phyloP scores from a whole-genome alignment of 1,140 invertebrate genomes.

The Drosophila melanogaster region DNA sequence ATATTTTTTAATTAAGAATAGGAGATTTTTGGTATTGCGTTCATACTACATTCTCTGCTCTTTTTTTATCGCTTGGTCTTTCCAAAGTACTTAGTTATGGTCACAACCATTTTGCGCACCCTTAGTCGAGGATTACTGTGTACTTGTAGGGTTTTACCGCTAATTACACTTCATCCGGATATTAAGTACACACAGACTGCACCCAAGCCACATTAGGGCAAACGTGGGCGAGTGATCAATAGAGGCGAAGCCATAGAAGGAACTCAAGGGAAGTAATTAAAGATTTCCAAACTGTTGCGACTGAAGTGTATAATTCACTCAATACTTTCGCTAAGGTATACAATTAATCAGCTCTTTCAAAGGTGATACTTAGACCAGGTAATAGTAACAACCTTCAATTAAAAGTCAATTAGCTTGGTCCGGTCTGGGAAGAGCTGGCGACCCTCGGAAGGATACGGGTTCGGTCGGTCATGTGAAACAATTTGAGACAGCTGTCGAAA shows the following conservation, averaged over 20 bases:
- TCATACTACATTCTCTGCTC: not conserved
- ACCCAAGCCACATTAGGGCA: constrained; percentile 45
- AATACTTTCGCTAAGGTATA: constrained; percentile 40
- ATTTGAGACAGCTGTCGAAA: constrained; percentile 62
- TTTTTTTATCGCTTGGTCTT: not conserved
- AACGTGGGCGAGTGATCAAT: constrained; percentile 24
- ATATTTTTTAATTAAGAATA: too few species aligned
- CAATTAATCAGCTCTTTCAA: constrained; percentile 61
- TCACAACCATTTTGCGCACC: constrained; percentile 26
- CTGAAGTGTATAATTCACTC: constrained; percentile 56
- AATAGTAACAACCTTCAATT: constrained; percentile 70
- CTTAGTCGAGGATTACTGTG: constrained; percentile 21
- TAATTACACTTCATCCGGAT: constrained; percentile 66
- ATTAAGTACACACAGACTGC: constrained; percentile 51
- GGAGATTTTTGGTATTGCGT: too few species aligned
- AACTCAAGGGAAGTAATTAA: constrained; percentile 35
- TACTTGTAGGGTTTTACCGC: constrained; percentile 72
- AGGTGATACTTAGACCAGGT: constrained; percentile 21
- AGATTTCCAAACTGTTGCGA: constrained; percentile 32
- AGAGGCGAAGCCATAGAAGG: constrained; percentile 30
- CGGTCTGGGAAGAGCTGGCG: not conserved
- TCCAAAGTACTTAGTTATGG: not conserved
- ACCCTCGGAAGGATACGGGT: constrained; percentile 49
- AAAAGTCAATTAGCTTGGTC: constrained; percentile 69
- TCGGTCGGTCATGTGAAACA: constrained; percentile 30